phyloP scores from a whole-genome alignment of 2,888 invertebrate species.

The Plemyria rubiginata region DNA sequence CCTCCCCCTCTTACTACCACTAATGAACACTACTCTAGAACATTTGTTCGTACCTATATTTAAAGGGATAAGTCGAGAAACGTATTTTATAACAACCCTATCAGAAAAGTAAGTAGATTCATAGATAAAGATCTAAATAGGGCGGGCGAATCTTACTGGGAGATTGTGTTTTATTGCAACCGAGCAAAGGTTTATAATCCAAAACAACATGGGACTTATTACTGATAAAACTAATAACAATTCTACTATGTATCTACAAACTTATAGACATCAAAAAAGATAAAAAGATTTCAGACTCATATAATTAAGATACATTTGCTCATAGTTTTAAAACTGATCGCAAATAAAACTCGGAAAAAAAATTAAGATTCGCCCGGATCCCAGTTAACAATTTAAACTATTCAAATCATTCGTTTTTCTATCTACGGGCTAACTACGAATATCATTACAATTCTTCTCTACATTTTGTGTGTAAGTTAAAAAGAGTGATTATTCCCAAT shows the following conservation, averaged over 20 bases:
- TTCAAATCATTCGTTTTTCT: constrained; percentile 41
- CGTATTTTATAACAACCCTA: constrained; percentile 25
- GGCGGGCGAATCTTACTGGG: constrained; percentile 18
- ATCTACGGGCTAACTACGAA: constrained; percentile 38
- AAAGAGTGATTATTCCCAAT: constrained; percentile 4
- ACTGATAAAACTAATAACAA: not conserved
- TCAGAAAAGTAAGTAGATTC: constrained; percentile 20
- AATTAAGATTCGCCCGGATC: constrained; percentile 18
- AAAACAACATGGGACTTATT: not conserved
- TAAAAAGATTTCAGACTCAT: too few relatives aligned
- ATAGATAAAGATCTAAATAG: constrained; percentile 21
- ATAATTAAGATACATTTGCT: too few relatives aligned
- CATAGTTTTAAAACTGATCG: too few relatives aligned
- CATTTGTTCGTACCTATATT: constrained; percentile 29
- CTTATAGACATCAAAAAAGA: not conserved
- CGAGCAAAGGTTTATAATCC: not conserved
- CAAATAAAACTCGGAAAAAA: too few relatives aligned
- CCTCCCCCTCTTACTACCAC: constrained; percentile 18
- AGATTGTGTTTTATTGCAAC: not conserved
- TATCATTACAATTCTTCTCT: constrained; percentile 28
- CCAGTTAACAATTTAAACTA: constrained; percentile 34
- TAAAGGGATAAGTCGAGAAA: constrained; percentile 18
- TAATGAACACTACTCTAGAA: constrained; percentile 32
- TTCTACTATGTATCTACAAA: not conserved
- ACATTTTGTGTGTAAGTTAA: constrained; percentile 9